These are phyloP conservation scores for Porites lutea DNA, from an alignment of 64 coral and sea anemone genomes.

Conservation along the genomic window DNA sequence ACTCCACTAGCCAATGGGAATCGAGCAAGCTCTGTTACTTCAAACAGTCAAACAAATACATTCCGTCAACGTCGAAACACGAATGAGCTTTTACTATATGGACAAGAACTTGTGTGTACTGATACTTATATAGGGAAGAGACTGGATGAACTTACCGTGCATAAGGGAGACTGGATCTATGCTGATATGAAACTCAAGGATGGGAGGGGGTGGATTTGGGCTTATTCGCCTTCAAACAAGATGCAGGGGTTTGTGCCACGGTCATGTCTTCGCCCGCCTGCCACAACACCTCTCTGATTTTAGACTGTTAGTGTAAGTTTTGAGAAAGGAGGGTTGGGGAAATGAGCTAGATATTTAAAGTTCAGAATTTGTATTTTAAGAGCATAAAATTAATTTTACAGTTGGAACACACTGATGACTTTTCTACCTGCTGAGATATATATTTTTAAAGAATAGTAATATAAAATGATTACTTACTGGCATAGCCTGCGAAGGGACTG, in stretches of 20 bases:
- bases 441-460: no score
- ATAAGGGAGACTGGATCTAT: conserved; percentile 96
- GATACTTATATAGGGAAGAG: conserved; percentile 70
- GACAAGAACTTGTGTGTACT: conserved; percentile 91
- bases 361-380: no score
- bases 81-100: conserved; percentile 87
- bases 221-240: conserved; percentile 85
- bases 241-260: conserved; percentile 85
- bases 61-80: conserved; percentile 58
- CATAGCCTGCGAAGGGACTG: no score
- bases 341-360: no score
- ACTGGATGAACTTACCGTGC: conserved; percentile 75
- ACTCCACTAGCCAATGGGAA: neutral
- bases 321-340: neutral
- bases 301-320: neutral
- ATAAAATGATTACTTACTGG: no score
- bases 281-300: conserved; percentile 81
- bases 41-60: neutral
- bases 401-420: no score
- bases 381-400: no score
- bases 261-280: conserved; percentile 82
- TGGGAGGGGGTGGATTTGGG: conserved; percentile 81
- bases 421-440: no score
- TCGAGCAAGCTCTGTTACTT: neutral
- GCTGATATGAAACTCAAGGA: conserved; percentile 92